Conservation (phyloP, 2,113 vertebrate species). For the Ptychochromis oligacanthus region DNA sequence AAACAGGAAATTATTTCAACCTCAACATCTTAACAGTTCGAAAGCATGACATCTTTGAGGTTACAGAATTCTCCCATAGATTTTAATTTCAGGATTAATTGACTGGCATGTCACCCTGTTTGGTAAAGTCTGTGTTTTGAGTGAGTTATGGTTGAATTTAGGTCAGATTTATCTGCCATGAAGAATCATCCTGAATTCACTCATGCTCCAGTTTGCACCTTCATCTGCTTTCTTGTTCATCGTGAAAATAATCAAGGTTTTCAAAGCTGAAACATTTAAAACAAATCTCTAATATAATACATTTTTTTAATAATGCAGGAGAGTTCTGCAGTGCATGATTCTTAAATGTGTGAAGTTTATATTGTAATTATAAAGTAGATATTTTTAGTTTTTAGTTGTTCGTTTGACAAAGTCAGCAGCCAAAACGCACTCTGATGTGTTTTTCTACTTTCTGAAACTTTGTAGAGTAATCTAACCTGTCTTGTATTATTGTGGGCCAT, state of each 20-base stretch:
- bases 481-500: not conserved
- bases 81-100: not conserved
- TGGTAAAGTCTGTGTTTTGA: fast-evolving
- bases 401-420: not conserved
- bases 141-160: not conserved
- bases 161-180: fast-evolving
- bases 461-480: fast-evolving
- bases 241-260: not conserved
- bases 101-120: not conserved
- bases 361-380: fast-evolving
- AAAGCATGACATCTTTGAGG: not conserved
- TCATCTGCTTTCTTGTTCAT: no score
- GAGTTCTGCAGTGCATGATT: not conserved
- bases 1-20: not conserved
- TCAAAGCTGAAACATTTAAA: not conserved
- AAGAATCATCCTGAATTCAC: not conserved
- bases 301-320: not conserved
- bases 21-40: no score
- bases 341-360: not conserved
- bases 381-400: not conserved
- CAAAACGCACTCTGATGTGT: not conserved
- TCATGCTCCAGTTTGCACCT: not conserved
- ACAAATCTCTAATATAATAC: not conserved
- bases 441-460: not conserved
- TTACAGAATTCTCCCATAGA: not conserved